These are phyloP conservation scores for Cantharis rustica DNA, from an alignment of 2,888 invertebrate genomes.

Conservation along the genomic window DNA sequence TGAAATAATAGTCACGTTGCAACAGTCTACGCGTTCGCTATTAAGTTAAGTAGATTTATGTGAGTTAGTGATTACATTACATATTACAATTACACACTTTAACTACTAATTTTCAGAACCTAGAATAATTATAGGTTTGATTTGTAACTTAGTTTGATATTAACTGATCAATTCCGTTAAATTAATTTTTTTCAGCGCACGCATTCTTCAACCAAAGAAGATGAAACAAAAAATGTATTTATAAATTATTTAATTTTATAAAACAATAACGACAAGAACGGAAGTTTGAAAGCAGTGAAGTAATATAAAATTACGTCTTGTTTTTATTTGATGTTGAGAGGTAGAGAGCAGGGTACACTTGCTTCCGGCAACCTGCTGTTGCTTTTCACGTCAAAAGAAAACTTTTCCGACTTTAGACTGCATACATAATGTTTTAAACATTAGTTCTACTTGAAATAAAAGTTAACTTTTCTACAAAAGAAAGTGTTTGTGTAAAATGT, in stretches of 20 bases:
- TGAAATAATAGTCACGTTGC: constrained; percentile 17
- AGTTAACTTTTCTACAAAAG: constrained; percentile 24
- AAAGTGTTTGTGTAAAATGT: constrained; percentile 18
- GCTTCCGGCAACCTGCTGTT: constrained; percentile 30
- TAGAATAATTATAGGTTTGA: neutral
- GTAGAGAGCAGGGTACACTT: constrained; percentile 16
- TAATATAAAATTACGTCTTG: constrained; percentile 23
- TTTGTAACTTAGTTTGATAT: neutral
- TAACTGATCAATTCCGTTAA: neutral
- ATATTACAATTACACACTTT: neutral
- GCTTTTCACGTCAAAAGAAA: constrained; percentile 30
- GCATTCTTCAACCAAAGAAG: neutral
- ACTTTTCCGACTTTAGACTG: constrained; percentile 30
- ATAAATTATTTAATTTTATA: constrained; percentile 17
- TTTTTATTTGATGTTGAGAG: constrained; percentile 23
- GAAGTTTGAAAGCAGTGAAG: constrained; percentile 3
- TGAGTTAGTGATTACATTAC: neutral
- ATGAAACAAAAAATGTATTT: neutral
- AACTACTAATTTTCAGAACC: neutral
- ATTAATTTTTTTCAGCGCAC: neutral
- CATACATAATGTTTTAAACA: constrained; percentile 32
- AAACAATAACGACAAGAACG: constrained; percentile 11
- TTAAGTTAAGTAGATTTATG: neutral
- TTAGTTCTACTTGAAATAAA: constrained; percentile 29
- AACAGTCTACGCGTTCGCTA: constrained; percentile 3